Conservation (phyloP, 2,797 vertebrate species). For the Chelon labrosus region DNA sequence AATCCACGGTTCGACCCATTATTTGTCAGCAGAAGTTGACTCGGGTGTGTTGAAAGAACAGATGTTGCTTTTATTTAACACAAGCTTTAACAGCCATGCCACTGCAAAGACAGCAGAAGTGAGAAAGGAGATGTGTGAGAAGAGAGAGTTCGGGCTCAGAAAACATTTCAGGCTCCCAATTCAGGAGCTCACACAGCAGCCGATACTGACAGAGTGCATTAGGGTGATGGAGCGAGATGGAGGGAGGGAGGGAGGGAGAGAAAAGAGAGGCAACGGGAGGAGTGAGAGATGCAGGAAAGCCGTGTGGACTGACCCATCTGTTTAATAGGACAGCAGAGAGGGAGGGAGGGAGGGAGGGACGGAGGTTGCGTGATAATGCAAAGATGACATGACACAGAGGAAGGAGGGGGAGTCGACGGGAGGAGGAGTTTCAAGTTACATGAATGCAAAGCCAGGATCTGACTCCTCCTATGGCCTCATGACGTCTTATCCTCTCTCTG, state of each 20-base stretch:
- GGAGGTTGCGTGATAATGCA: constrained; percentile 61
- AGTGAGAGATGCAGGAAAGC: constrained; percentile 23
- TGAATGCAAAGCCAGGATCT: constrained; percentile 26
- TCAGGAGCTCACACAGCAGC: constrained; percentile 59
- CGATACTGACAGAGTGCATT: constrained; percentile 71
- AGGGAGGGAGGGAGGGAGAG: constrained; percentile 12
- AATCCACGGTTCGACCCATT: neutral
- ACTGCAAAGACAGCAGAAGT: neutral
- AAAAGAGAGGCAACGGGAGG: constrained; percentile 8
- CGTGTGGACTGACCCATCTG: constrained; percentile 57
- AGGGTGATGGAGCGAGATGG: constrained; percentile 65
- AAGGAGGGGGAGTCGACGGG: constrained; percentile 32
- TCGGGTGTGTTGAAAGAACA: neutral
- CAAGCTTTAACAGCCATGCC: neutral
- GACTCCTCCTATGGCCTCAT: constrained; percentile 27
- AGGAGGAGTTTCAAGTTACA: constrained; percentile 40
- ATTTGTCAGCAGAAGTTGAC: constrained; percentile 13
- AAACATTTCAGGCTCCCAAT: constrained; percentile 66
- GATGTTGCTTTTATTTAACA: no score
- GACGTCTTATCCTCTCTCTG: constrained; percentile 6
- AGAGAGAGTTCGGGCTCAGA: constrained; percentile 23
- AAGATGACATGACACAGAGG: constrained; percentile 32
- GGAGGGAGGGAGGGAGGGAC: constrained; percentile 12
- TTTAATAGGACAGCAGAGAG: constrained; percentile 37
- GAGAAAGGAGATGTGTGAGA: constrained; percentile 10